Evolutionary conservation across 2,888 invertebrate genomes (phyloP).

Genomic region (Parascotia fuliginaria): DNA sequence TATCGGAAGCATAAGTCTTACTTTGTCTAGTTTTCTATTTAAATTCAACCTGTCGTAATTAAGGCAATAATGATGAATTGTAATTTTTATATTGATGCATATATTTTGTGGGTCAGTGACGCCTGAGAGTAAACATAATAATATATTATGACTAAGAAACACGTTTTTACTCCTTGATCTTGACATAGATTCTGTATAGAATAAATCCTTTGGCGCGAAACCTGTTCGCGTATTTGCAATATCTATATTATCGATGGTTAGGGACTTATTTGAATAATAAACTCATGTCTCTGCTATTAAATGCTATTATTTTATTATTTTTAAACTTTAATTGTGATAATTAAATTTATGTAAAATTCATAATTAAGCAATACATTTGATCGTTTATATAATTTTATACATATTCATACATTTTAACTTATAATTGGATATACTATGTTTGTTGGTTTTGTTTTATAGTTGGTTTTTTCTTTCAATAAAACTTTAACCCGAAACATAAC

Average conservation of each 20-base stretch:
- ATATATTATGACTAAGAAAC: conserved; percentile 71
- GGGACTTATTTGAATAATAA: conserved; percentile 22
- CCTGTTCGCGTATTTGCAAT: conserved; percentile 70
- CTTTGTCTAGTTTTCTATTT: no score
- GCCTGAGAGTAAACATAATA: conserved; percentile 59
- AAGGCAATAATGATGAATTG: conserved; percentile 11
- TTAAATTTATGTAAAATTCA: no score
- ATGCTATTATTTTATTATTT: conserved; percentile 8
- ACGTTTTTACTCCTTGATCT: conserved; percentile 77
- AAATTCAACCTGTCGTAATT: no score
- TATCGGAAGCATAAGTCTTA: no score
- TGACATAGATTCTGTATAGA: conserved; percentile 76
- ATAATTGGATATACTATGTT: no score
- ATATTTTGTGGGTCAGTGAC: conserved; percentile 71
- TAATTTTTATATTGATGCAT: conserved; percentile 43
- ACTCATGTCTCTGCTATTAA: conserved; percentile 16
- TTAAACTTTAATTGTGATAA: not conserved
- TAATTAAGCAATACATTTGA: no score
- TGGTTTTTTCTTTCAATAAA: no score
- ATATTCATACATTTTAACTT: no score
- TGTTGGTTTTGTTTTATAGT: no score
- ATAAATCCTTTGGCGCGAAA: conserved; percentile 73
- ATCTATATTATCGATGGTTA: conserved; percentile 44
- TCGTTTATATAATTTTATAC: no score
- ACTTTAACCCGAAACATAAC: no score